These are phyloP conservation scores for Anas bahamensis DNA, from an alignment of 2,797 vertebrate genomes.

Conservation along the genomic window DNA sequence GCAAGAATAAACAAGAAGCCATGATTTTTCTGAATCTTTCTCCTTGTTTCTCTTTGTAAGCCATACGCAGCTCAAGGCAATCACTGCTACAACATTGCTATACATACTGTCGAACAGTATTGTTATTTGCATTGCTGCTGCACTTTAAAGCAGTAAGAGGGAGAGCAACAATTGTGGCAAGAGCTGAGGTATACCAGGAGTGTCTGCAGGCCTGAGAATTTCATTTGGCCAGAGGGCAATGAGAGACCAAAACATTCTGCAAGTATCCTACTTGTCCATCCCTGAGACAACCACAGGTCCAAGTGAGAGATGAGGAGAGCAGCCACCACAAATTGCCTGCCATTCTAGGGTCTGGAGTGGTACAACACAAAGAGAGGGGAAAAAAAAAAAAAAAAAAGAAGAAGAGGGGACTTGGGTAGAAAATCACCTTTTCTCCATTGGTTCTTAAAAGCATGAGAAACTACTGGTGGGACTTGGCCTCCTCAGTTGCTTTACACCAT, in stretches of 20 bases:
- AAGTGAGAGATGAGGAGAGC: background rate
- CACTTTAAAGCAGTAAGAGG: background rate
- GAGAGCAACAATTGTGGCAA: background rate
- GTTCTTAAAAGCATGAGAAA: background rate
- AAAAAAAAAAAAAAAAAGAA: background rate
- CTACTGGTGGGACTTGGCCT: background rate
- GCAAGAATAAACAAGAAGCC: background rate
- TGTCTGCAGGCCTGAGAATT: background rate
- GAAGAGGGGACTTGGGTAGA: background rate
- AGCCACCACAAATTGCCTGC: background rate
- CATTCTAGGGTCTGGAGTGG: background rate
- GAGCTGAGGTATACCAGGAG: background rate
- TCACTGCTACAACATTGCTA: background rate
- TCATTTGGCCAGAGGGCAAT: background rate
- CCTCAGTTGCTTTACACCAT: background rate
- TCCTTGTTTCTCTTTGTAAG: background rate
- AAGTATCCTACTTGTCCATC: background rate
- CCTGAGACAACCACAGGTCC: background rate
- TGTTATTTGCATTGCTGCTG: background rate
- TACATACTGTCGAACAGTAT: background rate
- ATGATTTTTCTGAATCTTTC: background rate
- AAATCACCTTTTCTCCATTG: background rate
- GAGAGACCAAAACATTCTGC: background rate
- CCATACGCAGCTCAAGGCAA: background rate
- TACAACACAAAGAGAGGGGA: background rate